Evolutionary conservation across 2,888 invertebrate species (phyloP), one percentile per base, ranked within the genome.

Genomic region (Aleiodes leptofemur): DNA sequence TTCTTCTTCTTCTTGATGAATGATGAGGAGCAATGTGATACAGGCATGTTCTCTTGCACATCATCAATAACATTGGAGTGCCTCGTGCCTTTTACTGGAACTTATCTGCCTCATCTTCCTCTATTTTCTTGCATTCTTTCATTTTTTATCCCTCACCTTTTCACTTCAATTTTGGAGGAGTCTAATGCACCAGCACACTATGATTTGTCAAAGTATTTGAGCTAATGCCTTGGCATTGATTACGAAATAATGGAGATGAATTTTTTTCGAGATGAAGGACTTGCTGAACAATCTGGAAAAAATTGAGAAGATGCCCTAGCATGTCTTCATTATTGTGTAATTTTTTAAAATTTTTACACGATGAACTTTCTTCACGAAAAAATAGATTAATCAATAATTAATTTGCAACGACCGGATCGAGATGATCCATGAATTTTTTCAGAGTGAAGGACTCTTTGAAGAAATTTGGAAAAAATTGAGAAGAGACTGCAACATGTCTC

Each of bases 211-310:
- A 79, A 82, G 64, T 64, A 78, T 82, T 80, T 82, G 81, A 83
- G 82, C 83, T 85, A 86, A 86, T 86, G 85, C 81, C 80, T 81
- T 76, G 73, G 78, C 80, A 80, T 83, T 83, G 85, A 86, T 86
- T 84, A 86, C 82, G 81, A 84, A 83, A 82, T 86, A 85, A 86
- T 85, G 81, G 82, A 82, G 84, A 81, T 79, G 81, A 82, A 61
- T 48, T 34, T 34, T 6, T 69, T 51, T 61, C 8, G 50, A 53
- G 9, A n/a, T 29, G 59, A 59, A 23, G 31, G 11, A 31, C 31
- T 31, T 0, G 34, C 6, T 1, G 34, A 6, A 34, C 6, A 3
- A 34, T 34, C 34, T 34, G 34, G 34, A 34, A 34, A 34, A 34
- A 34, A 6, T 34, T 34, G 34, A 34, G 5, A 34, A 34, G 4